Conservation (phyloP, 2,113 vertebrate genomes). For the Phycodurus eques region DNA sequence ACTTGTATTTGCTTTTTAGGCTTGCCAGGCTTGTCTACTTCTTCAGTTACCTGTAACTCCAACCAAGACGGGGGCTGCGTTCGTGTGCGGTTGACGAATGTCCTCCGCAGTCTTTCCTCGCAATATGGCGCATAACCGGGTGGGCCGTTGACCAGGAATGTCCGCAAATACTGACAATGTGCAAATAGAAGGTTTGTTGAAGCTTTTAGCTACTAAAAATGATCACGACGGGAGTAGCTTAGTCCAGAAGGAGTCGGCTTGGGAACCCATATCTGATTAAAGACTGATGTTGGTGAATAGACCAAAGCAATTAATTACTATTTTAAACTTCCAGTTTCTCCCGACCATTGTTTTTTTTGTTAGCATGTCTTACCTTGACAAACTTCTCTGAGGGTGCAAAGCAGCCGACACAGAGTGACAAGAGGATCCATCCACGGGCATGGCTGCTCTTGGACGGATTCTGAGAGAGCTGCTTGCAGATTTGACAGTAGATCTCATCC, state of each 20-base stretch:
- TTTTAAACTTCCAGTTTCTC: background rate
- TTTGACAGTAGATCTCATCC: slow-evolving; percentile 99
- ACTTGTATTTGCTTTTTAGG: background rate
- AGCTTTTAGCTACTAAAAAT: background rate
- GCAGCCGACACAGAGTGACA: slow-evolving; percentile 94
- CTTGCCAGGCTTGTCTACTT: too few relatives aligned
- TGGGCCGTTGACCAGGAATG: slow-evolving; percentile 86
- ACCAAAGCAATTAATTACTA: background rate
- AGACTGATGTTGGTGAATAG: background rate
- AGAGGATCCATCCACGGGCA: slow-evolving; percentile 95
- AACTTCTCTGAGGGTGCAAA: slow-evolving; percentile 97
- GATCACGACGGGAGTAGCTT: too few relatives aligned
- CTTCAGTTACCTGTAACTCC: slow-evolving; percentile 83
- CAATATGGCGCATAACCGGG: slow-evolving; percentile 95
- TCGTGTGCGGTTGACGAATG: slow-evolving; percentile 88
- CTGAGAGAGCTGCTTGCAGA: slow-evolving; percentile 95
- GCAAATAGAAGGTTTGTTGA: background rate
- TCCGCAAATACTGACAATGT: slow-evolving; percentile 83
- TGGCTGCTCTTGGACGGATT: slow-evolving; percentile 98
- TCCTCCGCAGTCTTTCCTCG: slow-evolving; percentile 90
- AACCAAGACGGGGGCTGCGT: slow-evolving; percentile 97
- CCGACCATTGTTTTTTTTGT: background rate
- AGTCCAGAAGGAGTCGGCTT: background rate
- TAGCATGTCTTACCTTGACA: slow-evolving; percentile 82
- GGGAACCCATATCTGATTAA: background rate